A percentile compares a stretch with the other conserved stretches of the same genome.
These are phyloP conservation scores for Lepus oiostolus DNA, from an alignment of 2,797 vertebrate genomes.

Conservation along the genomic window DNA sequence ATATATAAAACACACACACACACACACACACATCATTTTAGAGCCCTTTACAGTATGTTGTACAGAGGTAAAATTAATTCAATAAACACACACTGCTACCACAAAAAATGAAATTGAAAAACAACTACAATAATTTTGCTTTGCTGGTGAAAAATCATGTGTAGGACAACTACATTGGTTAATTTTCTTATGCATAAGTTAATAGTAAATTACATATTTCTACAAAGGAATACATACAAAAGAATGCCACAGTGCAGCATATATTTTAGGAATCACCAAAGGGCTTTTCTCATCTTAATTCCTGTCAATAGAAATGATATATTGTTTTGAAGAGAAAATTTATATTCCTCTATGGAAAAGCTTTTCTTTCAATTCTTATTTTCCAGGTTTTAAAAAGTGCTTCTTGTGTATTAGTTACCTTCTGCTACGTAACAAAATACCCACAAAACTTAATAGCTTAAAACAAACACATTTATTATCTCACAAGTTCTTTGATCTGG, in stretches of 20 bases:
- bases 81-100: background rate
- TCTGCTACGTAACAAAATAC: background rate
- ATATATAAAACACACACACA: too few species aligned
- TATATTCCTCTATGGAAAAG: background rate
- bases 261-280: background rate
- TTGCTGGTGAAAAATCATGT: conserved; percentile 7
- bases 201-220: background rate
- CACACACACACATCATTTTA: background rate
- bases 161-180: background rate
- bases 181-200: background rate
- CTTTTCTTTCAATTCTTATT: conserved; percentile 26
- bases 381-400: conserved; percentile 40
- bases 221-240: background rate
- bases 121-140: background rate
- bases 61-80: background rate
- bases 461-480: background rate
- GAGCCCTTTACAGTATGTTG: background rate
- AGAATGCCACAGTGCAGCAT: background rate
- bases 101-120: background rate
- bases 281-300: background rate
- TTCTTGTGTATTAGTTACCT: background rate
- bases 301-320: background rate
- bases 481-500: background rate
- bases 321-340: background rate
- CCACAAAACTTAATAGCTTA: background rate